These are phyloP conservation scores for Alectura lathami DNA, from an alignment of 2,113 vertebrate species.

Conservation along the genomic window DNA sequence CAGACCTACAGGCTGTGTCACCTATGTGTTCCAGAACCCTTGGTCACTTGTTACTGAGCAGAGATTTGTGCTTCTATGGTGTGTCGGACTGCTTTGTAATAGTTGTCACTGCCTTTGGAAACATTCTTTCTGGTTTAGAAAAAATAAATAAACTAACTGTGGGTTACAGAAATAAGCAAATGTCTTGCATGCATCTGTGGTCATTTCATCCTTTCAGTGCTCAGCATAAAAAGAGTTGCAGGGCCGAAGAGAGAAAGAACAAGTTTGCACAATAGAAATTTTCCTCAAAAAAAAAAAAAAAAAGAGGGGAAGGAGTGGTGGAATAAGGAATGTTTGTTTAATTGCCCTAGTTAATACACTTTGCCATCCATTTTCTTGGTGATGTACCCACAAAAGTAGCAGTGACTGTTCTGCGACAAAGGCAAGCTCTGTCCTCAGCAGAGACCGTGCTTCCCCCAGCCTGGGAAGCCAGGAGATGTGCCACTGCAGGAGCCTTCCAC, in stretches of 20 bases:
- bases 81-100: neutral
- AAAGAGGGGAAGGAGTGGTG: rapidly evolving
- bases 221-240: neutral
- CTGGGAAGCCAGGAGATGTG: neutral
- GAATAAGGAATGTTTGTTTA: neutral
- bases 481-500: neutral
- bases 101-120: neutral
- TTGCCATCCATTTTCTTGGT: neutral
- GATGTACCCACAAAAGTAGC: neutral
- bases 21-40: neutral
- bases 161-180: neutral
- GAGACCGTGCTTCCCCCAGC: neutral
- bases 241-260: neutral
- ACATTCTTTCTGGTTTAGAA: neutral
- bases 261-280: neutral
- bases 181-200: neutral
- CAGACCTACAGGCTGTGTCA: rapidly evolving
- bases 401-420: neutral
- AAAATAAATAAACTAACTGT: neutral
- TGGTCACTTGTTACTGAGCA: neutral
- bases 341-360: neutral
- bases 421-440: neutral
- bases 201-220: neutral
- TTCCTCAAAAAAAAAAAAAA: neutral
- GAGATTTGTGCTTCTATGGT: neutral